A percentile compares a stretch with the other conserved stretches of the same genome.
Evolutionary conservation across 2,888 invertebrate species (phyloP).

Genomic region (Gastracanthus pulcherrimus): DNA sequence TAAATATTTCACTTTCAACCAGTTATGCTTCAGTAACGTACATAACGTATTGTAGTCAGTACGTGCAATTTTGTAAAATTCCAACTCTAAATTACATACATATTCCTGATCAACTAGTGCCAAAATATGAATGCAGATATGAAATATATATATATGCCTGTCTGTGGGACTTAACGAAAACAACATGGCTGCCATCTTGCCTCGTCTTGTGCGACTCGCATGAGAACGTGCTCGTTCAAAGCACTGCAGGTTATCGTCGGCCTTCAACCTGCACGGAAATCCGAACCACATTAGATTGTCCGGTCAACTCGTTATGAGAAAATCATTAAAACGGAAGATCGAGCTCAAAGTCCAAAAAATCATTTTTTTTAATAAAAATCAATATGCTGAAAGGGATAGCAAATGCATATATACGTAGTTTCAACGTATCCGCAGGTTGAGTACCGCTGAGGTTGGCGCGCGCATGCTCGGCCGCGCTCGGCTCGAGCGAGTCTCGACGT

Average conservation of each 20-base stretch:
- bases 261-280: background rate
- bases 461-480: conserved; percentile 43
- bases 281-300: background rate
- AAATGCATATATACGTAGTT: background rate
- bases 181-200: conserved; percentile 53
- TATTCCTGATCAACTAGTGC: too few relatives aligned
- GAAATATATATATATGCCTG: too few relatives aligned
- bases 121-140: too few relatives aligned
- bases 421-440: conserved; percentile 32
- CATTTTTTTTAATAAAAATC: conserved; percentile 49
- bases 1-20: too few relatives aligned
- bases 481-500: background rate
- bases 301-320: background rate
- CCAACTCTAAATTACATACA: too few relatives aligned
- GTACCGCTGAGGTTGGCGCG: conserved; percentile 48
- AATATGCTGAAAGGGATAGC: conserved; percentile 36
- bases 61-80: too few relatives aligned
- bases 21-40: too few relatives aligned
- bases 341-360: conserved; percentile 1
- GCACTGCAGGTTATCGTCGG: conserved; percentile 15
- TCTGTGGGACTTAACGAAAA: conserved; percentile 46
- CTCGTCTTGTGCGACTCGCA: background rate
- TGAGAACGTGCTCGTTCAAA: conserved; percentile 18
- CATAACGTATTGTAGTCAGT: too few relatives aligned
- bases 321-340: background rate